Evolutionary conservation across 1,140 invertebrate genomes (phyloP).

Genomic region (Cydia strobilella): DNA sequence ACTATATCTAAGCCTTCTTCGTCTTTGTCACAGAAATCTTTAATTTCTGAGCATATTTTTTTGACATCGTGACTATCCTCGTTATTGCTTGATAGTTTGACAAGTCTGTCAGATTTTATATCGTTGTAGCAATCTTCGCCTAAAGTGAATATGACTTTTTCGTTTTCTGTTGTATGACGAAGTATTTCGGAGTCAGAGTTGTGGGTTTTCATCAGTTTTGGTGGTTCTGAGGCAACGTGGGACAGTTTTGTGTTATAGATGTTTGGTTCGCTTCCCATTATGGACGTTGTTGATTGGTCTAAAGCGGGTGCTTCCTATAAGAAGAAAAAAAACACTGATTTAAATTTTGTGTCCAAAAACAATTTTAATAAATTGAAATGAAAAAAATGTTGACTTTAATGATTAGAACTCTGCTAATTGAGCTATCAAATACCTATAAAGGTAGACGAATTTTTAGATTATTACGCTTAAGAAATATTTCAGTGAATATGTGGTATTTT

Average conservation of each 20-base stretch:
- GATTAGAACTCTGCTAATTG: no score
- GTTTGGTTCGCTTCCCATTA: slow-evolving; percentile 76
- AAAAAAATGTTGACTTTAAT: no score
- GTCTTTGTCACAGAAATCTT: slow-evolving; percentile 50
- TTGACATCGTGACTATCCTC: slow-evolving; percentile 64
- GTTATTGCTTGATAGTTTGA: slow-evolving; percentile 68
- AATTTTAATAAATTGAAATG: no score
- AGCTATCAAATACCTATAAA: no score
- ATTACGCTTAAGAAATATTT: no score
- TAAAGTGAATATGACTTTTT: slow-evolving; percentile 60
- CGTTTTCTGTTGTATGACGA: slow-evolving; percentile 40
- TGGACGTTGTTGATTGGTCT: slow-evolving; percentile 70
- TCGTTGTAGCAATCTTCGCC: slow-evolving; percentile 48
- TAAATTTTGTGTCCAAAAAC: no score
- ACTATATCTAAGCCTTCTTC: slow-evolving; percentile 47
- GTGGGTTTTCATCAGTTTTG: slow-evolving; percentile 58
- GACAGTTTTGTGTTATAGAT: slow-evolving; percentile 67
- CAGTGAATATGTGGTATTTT: no score
- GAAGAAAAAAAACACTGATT: slow-evolving; percentile 29
- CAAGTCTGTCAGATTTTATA: slow-evolving; percentile 48
- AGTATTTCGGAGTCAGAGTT: slow-evolving; percentile 74
- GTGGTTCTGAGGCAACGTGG: slow-evolving; percentile 39
- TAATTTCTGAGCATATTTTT: slow-evolving; percentile 66
- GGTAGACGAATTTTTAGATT: no score
- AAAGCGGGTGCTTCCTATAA: slow-evolving; percentile 57